A percentile compares a stretch with the other conserved stretches of the same genome.
These are phyloP conservation scores for Chiloscyllium punctatum DNA, from an alignment of 2,797 vertebrate species.

Conservation along the genomic window DNA sequence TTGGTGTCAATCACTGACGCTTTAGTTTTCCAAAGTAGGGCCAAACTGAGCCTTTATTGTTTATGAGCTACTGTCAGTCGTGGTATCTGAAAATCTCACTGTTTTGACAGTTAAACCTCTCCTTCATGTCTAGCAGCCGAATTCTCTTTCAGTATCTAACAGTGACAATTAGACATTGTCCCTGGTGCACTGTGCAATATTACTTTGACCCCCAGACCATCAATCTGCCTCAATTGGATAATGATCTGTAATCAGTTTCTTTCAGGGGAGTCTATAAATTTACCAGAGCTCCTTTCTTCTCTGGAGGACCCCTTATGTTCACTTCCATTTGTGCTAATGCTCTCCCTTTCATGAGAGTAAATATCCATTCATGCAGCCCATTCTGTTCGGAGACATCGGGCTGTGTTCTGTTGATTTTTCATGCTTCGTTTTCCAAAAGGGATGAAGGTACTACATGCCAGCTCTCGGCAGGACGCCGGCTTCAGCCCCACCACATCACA, in stretches of 20 bases:
- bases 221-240: constrained; percentile 99
- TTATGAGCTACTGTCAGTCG: neutral
- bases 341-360: constrained; percentile 74
- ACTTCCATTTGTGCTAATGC: constrained; percentile 78
- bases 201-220: constrained; percentile 98
- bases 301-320: constrained; percentile 97
- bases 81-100: constrained; percentile 26
- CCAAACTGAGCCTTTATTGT: neutral
- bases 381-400: constrained; percentile 58
- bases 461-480: constrained; percentile 66
- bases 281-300: constrained; percentile 85
- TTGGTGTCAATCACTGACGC: neutral
- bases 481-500: constrained; percentile 58
- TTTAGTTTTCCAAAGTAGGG: neutral
- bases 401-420: constrained; percentile 75
- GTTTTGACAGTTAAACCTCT: constrained; percentile 34
- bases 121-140: neutral
- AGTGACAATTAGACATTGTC: constrained; percentile 36
- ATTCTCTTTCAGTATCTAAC: constrained; percentile 24
- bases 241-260: constrained; percentile 99
- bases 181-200: constrained; percentile 82
- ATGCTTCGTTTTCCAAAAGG: constrained; percentile 67
- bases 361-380: constrained; percentile 80
- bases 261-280: constrained; percentile 99
- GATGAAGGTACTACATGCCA: constrained; percentile 71